Evolutionary conservation across 23 tunicate species (phyloP).

Genomic region (Oikopleura dioica): DNA sequence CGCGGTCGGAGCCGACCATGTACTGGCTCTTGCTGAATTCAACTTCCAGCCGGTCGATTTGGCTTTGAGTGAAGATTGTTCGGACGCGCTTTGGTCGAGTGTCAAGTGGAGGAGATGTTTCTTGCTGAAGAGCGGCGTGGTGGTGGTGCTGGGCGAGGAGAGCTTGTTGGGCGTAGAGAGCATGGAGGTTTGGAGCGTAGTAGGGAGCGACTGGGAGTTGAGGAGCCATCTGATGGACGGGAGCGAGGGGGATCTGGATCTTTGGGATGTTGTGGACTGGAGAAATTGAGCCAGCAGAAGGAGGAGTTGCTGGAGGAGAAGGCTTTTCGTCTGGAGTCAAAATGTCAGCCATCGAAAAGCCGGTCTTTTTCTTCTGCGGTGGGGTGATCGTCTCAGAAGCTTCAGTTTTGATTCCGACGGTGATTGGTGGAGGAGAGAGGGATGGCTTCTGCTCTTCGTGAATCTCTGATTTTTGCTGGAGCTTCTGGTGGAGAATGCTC

Average conservation of each 20-base stretch:
- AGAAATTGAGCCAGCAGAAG: no score
- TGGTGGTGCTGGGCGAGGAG: background rate
- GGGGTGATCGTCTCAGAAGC: no score
- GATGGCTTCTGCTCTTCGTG: no score
- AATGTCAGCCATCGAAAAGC: background rate
- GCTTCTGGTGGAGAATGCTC: no score
- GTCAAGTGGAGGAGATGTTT: background rate
- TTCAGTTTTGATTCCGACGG: no score
- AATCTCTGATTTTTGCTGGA: no score
- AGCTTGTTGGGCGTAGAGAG: background rate
- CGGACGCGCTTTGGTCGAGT: background rate
- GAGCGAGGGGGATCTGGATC: no score
- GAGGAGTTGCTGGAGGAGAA: background rate
- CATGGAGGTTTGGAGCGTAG: background rate
- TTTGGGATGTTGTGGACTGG: no score
- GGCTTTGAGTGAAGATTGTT: background rate
- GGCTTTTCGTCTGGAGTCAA: background rate
- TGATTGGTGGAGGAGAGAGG: no score
- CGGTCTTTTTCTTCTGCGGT: background rate
- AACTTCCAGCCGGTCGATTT: background rate
- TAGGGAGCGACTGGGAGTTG: background rate
- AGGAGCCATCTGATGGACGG: no score
- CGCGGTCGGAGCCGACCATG: conserved; percentile 21
- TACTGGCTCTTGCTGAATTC: background rate
- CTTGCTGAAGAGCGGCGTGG: background rate